Evolutionary conservation across 2,797 vertebrate genomes (phyloP).

Genomic region (Masticophis lateralis): DNA sequence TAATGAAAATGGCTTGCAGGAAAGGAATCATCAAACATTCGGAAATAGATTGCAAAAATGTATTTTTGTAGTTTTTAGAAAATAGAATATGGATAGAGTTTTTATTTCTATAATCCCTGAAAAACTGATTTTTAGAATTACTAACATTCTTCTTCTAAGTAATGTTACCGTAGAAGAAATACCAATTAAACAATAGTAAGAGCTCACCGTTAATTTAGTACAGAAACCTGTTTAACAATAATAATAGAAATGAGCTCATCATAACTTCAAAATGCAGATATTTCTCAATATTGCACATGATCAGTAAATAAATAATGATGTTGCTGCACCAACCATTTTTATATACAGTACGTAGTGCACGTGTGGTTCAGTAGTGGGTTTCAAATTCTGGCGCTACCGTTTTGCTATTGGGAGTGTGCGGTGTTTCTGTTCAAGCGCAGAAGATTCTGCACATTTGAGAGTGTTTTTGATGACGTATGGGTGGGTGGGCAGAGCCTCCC

Average conservation of each 20-base stretch:
- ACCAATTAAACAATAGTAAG: background rate
- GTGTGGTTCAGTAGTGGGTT: background rate
- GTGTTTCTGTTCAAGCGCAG: no score
- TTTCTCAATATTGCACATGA: background rate
- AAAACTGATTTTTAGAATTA: background rate
- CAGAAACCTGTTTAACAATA: conserved; percentile 17
- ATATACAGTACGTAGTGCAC: background rate
- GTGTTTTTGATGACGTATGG: no score
- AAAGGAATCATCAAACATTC: background rate
- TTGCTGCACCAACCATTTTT: background rate
- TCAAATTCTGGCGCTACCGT: no score
- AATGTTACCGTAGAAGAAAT: background rate
- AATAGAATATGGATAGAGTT: conserved; percentile 4
- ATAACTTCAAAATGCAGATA: background rate
- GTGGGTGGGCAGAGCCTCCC: no score
- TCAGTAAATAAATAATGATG: background rate
- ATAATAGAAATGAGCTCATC: conserved; percentile 17
- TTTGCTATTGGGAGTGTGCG: no score
- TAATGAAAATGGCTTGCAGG: background rate
- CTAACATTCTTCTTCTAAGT: conserved; percentile 12
- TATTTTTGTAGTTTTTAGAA: background rate
- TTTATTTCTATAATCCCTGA: background rate
- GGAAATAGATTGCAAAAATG: background rate
- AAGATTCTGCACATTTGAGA: no score
- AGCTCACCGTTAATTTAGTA: background rate